These are phyloP conservation scores for Watsonalla cultraria DNA, from an alignment of 2,888 invertebrate species.

Conservation along the genomic window DNA sequence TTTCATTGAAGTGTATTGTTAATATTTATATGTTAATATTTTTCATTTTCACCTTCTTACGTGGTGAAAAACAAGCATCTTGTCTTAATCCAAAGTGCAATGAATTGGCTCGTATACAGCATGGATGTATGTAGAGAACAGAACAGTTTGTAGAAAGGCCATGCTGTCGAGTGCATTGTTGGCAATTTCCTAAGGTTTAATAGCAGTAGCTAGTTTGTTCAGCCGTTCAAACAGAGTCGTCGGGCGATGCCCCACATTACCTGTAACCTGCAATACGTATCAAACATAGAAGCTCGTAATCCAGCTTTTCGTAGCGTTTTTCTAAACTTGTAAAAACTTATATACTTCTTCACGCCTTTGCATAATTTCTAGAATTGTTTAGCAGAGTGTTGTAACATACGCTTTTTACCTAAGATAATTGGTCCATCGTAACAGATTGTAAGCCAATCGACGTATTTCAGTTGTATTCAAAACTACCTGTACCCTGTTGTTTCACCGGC, in stretches of 20 bases:
- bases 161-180: conserved; percentile 26
- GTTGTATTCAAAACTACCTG: too few species aligned
- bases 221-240: conserved; percentile 38
- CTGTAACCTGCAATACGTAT: neutral
- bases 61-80: too few species aligned
- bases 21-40: too few species aligned
- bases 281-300: neutral
- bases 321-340: neutral
- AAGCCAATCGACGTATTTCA: too few species aligned
- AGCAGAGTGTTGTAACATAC: too few species aligned
- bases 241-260: conserved; percentile 4
- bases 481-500: too few species aligned
- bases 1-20: too few species aligned
- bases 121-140: neutral
- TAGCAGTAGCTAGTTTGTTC: conserved; percentile 41
- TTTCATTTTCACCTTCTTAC: too few species aligned
- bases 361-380: too few species aligned
- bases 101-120: neutral
- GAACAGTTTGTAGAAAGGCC: conserved; percentile 24
- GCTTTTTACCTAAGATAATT: too few species aligned
- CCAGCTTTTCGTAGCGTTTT: neutral
- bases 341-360: too few species aligned
- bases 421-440: too few species aligned
- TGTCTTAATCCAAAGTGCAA: neutral
- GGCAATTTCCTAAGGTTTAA: conserved; percentile 43